Evolutionary conservation across 2,888 invertebrate species (phyloP).

Genomic region (Zaprionus obscuricornis): DNA sequence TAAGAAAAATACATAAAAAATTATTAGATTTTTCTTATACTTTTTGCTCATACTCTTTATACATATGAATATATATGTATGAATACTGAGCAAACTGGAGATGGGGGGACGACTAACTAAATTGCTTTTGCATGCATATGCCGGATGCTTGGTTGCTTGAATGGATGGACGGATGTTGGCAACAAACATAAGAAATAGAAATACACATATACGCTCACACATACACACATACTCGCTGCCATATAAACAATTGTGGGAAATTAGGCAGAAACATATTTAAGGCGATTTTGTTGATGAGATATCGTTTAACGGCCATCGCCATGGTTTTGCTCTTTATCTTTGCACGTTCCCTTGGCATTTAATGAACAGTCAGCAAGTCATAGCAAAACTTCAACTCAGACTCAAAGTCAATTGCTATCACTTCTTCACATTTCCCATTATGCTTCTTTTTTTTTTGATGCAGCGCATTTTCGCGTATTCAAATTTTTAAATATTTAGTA

Average conservation of each 20-base stretch:
- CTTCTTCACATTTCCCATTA: not conserved
- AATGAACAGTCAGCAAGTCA: slow-evolving; percentile 61
- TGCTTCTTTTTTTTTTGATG: not conserved
- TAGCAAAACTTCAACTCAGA: slow-evolving; percentile 27
- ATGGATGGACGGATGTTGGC: slow-evolving; percentile 24
- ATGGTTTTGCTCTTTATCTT: slow-evolving; percentile 61
- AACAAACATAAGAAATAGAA: slow-evolving; percentile 10
- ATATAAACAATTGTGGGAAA: slow-evolving; percentile 59
- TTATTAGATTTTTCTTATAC: slow-evolving; percentile 61
- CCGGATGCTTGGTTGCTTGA: slow-evolving; percentile 48
- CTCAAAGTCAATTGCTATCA: slow-evolving; percentile 1
- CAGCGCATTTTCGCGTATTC: not conserved
- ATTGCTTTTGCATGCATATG: slow-evolving; percentile 77
- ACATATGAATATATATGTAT: not conserved
- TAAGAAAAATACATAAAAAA: slow-evolving; percentile 61
- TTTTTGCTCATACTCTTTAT: slow-evolving; percentile 38
- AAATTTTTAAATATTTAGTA: slow-evolving; percentile 51
- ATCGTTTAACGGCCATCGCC: slow-evolving; percentile 72
- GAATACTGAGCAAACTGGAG: no score
- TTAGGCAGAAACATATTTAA: slow-evolving; percentile 79
- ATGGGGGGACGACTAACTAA: slow-evolving; percentile 34
- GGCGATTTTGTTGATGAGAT: slow-evolving; percentile 75
- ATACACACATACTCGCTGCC: slow-evolving; percentile 12
- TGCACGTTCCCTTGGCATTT: slow-evolving; percentile 38
- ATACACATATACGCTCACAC: slow-evolving; percentile 5